A percentile compares a stretch with the other conserved stretches of the same genome.
These are phyloP conservation scores for Calvadosia cruxmelitensis DNA, from an alignment of 30 jellyfish, hydroid and myxozoan species.

Conservation along the genomic window DNA sequence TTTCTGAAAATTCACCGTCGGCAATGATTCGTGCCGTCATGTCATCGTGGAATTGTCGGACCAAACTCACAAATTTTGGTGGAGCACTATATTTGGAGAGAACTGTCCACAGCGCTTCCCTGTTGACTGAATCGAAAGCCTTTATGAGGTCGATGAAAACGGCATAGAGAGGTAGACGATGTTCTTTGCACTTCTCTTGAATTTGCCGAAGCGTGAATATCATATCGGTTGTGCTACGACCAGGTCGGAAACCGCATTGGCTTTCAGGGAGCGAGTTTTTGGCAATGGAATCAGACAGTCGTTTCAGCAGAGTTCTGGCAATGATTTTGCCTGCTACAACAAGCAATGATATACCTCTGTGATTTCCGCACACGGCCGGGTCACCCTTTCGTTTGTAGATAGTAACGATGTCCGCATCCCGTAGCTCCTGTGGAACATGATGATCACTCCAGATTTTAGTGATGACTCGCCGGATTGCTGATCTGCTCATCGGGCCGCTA, in stretches of 20 bases:
- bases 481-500: not conserved
- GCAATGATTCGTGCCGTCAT: not conserved
- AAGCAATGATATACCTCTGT: conserved; percentile 3
- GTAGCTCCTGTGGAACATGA: conserved; percentile 2
- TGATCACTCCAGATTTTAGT: not conserved
- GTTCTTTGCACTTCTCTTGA: conserved; percentile 8
- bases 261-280: conserved; percentile 11
- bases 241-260: conserved; percentile 2
- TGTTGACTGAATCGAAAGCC: not conserved
- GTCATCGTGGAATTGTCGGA: conserved; percentile 1
- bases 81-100: conserved; percentile 15
- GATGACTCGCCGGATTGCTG: not conserved
- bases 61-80: conserved; percentile 3
- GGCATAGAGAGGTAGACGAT: not conserved
- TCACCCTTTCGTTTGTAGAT: no score
- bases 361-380: conserved; percentile 12
- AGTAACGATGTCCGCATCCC: conserved; percentile 8
- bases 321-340: conserved; percentile 7
- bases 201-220: not conserved
- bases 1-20: conserved; percentile 6
- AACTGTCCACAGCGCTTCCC: conserved; percentile 9
- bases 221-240: conserved; percentile 10
- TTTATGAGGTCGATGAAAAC: conserved; percentile 1
- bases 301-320: conserved; percentile 4
- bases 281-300: not conserved